phyloP scores from a whole-genome alignment of 1,140 invertebrate genomes.

The Trachymyrmex septentrionalis region DNA sequence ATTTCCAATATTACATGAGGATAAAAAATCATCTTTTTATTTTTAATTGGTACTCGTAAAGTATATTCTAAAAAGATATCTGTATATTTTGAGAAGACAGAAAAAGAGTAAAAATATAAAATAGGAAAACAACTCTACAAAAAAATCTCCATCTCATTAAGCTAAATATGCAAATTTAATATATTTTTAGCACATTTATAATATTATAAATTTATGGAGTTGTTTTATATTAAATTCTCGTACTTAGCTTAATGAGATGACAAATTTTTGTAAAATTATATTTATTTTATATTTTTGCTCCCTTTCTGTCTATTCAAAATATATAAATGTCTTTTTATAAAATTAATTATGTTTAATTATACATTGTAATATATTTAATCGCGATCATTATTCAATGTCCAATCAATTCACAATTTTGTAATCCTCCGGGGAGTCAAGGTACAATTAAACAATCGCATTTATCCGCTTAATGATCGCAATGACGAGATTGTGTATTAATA shows the following conservation, averaged over 20 bases:
- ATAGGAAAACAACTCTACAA: too few species aligned
- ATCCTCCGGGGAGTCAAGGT: not conserved
- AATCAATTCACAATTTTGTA: slow-evolving; percentile 14
- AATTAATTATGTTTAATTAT: not conserved
- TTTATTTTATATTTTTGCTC: not conserved
- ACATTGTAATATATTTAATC: not conserved
- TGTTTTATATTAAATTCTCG: not conserved
- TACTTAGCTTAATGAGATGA: not conserved
- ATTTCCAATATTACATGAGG: not conserved
- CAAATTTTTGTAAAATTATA: not conserved
- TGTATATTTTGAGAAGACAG: too few species aligned
- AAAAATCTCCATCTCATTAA: too few species aligned
- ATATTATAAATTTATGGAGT: not conserved
- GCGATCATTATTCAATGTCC: slow-evolving; percentile 6
- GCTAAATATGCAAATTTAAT: too few species aligned
- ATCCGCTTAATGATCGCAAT: not conserved
- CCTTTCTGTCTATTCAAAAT: not conserved
- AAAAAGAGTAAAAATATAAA: too few species aligned
- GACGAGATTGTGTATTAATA: not conserved
- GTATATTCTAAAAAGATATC: not conserved
- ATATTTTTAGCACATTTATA: too few species aligned
- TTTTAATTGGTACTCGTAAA: not conserved
- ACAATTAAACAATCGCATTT: slow-evolving; percentile 15
- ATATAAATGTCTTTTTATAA: not conserved
- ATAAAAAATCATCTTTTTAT: not conserved